Evolutionary conservation across 2,888 invertebrate species (phyloP).

Genomic region (Ochlodes sylvanus): DNA sequence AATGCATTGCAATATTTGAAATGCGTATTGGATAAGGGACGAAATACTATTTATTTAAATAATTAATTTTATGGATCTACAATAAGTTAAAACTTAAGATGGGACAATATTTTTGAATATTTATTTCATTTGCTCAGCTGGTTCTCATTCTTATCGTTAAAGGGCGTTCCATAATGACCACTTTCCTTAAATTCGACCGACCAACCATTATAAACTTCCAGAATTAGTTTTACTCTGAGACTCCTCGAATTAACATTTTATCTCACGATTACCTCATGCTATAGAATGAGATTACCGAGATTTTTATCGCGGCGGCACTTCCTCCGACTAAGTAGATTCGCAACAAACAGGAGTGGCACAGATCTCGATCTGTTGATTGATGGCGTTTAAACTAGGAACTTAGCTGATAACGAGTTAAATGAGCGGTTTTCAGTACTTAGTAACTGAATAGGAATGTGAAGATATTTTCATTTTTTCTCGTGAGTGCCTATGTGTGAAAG

Average conservation of each 20-base stretch:
- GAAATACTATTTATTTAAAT: too few species aligned
- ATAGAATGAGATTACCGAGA: slow-evolving; percentile 7
- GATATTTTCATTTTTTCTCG: too few species aligned
- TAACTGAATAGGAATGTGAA: not conserved
- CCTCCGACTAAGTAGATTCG: slow-evolving; percentile 37
- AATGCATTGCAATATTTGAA: not conserved
- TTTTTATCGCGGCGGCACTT: slow-evolving; percentile 14
- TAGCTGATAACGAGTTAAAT: not conserved
- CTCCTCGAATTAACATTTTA: not conserved
- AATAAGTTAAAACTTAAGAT: too few species aligned
- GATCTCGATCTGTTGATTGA: slow-evolving; percentile 36
- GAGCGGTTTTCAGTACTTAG: not conserved
- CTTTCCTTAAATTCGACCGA: too few species aligned
- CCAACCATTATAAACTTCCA: too few species aligned
- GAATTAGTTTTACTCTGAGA: too few species aligned
- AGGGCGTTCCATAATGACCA: too few species aligned
- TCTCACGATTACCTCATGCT: not conserved
- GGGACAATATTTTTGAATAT: too few species aligned
- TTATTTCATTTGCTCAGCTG: not conserved
- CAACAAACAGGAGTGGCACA: slow-evolving; percentile 37
- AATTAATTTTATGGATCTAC: too few species aligned
- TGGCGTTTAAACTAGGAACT: slow-evolving; percentile 7
- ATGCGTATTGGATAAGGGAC: too few species aligned
- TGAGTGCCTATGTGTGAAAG: too few species aligned
- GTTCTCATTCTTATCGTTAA: too few species aligned